These are phyloP conservation scores for Macroglossus sobrinus DNA, from an alignment of 2,113 vertebrate genomes.

Conservation along the genomic window DNA sequence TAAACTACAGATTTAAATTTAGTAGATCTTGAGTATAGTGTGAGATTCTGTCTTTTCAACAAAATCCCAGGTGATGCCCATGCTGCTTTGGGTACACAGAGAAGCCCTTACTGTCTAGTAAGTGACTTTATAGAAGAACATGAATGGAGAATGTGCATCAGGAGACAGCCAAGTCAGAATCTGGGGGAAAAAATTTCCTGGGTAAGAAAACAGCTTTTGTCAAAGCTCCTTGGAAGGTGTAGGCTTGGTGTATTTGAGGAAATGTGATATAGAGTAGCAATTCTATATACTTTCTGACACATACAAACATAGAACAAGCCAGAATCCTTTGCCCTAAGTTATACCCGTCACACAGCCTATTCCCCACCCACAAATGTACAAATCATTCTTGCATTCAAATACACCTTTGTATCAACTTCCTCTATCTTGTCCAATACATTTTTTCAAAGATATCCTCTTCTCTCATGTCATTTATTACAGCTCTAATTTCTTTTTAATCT, in stretches of 20 bases:
- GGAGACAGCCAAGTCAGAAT: not conserved
- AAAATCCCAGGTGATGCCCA: not conserved
- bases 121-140: not conserved
- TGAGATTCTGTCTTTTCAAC: not conserved
- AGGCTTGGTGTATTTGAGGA: not conserved
- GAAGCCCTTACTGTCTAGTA: not conserved
- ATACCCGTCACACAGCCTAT: not conserved
- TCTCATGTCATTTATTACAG: not conserved
- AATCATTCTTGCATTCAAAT: not conserved
- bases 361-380: not conserved
- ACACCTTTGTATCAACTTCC: not conserved
- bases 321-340: not conserved
- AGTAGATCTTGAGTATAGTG: not conserved
- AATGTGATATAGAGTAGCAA: not conserved
- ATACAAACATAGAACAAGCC: not conserved
- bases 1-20: not conserved
- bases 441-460: not conserved
- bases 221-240: not conserved
- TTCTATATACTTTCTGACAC: not conserved
- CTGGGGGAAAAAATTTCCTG: not conserved
- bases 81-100: not conserved
- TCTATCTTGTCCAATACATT: not conserved
- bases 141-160: not conserved
- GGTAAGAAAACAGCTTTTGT: not conserved
- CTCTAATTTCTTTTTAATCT: conserved; percentile 7